Base-by-base conservation (phyloP, 2,888 invertebrate species). In the Onthophagus sagittarius region DNA sequence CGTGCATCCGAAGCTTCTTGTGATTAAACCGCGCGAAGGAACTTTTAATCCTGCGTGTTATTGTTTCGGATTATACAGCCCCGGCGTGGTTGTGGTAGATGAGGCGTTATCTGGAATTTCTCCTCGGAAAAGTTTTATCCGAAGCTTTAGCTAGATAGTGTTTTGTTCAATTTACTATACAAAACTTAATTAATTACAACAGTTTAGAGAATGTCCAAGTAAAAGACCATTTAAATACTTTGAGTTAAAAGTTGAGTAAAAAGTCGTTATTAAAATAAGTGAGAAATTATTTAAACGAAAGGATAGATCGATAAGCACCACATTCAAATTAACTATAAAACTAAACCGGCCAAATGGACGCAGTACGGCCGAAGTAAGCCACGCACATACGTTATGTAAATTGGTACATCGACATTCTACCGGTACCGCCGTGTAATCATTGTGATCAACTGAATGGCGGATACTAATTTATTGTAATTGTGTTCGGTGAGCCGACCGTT, bases 361-460 rank as follows among this genome's bases (percentile, higher is more conserved):
- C 64, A 11, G 13, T 64, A 64, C 67, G n/a, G 32, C 31, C 7
- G 32, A 67, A 31, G 7, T 32, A 4, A 32, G 31, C 11, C 67
- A 0, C n/a, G 14, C 15, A 32, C 67, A 67, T 67, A 67, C 67
- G 67, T 67, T 67, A 67, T 67, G 67, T 67, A 67, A 23, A 67
- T 67, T 67, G 67, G 31, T 31, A 67, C 67, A 67, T 15, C 67
- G 67, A 53, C 39, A 53, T 53, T 53, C 67, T 67, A 67, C 67
- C 67, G 39, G 39, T 53, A 11, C 32, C 67, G 67, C 23, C 67
- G 67, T 67, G 67, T 67, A 67, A 67, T 67, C 67, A 67, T 67
- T 32, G 67, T 67, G 67, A 67, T 67, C 67, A 67, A 67, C 67
- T 23, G 67, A 67, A 67, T 23, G 67, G 31, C 31, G 67, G 67